These are phyloP conservation scores for Cavia aperea DNA, from an alignment of 2,113 vertebrate genomes.

Conservation along the genomic window DNA sequence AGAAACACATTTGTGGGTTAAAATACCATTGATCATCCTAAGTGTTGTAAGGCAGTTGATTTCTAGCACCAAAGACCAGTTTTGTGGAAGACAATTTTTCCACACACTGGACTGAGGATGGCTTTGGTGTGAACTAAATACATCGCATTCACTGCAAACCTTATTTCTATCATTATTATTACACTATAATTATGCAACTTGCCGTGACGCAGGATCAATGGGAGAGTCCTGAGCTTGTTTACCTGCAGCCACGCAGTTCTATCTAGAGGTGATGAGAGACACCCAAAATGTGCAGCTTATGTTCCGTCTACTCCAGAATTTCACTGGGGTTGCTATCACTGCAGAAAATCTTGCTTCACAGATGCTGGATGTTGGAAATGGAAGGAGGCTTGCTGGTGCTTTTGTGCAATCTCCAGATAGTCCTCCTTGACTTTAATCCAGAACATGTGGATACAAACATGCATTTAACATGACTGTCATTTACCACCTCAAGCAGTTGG, in stretches of 20 bases:
- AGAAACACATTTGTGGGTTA: too few species aligned
- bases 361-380: background rate
- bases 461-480: background rate
- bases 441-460: background rate
- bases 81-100: too few species aligned
- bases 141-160: too few species aligned
- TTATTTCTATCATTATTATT: too few species aligned
- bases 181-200: background rate
- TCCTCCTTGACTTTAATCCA: background rate
- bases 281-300: background rate
- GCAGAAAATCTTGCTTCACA: background rate
- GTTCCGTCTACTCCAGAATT: background rate
- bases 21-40: too few species aligned
- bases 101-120: too few species aligned
- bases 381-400: background rate
- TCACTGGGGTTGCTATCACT: background rate
- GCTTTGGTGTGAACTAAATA: too few species aligned
- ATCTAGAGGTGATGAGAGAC: background rate
- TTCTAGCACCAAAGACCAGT: too few species aligned
- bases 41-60: too few species aligned
- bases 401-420: background rate
- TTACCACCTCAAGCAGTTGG: background rate
- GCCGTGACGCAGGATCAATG: background rate
- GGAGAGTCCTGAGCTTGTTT: background rate
- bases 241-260: background rate